Conservation (phyloP, 2,113 vertebrate species). For the Malurus cyaneus region DNA sequence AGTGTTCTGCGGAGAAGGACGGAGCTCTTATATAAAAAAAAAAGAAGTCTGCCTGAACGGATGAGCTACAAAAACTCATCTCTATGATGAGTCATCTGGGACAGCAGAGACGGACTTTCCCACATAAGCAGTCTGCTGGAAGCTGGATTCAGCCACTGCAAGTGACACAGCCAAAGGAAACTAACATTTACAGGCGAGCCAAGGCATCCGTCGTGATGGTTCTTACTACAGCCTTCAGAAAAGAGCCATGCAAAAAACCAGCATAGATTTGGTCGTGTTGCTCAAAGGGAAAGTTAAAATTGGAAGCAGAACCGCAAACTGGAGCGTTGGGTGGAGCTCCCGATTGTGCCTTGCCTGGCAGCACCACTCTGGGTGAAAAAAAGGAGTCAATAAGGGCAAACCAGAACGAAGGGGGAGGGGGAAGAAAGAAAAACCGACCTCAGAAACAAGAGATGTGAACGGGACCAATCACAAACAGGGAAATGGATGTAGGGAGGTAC, state of each 20-base stretch:
- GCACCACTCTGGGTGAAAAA: background rate
- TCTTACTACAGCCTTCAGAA: background rate
- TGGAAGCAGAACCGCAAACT: background rate
- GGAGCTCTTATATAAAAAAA: background rate
- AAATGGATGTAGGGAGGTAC: background rate
- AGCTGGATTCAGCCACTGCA: constrained; percentile 18
- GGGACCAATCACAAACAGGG: background rate
- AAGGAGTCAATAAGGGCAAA: constrained; percentile 20
- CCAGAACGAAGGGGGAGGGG: background rate
- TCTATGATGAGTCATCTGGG: constrained; percentile 62
- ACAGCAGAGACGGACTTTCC: constrained; percentile 36
- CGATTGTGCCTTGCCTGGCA: background rate
- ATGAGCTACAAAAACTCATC: constrained; percentile 34
- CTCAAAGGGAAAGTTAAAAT: constrained; percentile 37
- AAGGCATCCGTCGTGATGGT: background rate
- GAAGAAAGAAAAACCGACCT: background rate
- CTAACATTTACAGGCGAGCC: background rate
- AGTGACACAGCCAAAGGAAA: background rate
- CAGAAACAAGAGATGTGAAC: background rate
- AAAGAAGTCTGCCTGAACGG: background rate
- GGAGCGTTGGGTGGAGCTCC: constrained; percentile 45
- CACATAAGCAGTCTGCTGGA: constrained; percentile 17
- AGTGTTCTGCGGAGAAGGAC: constrained; percentile 18
- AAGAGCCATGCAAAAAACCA: background rate
- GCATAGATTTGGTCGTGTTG: background rate